Conservation (phyloP, 2,113 vertebrate genomes). For the Aythya baeri region DNA sequence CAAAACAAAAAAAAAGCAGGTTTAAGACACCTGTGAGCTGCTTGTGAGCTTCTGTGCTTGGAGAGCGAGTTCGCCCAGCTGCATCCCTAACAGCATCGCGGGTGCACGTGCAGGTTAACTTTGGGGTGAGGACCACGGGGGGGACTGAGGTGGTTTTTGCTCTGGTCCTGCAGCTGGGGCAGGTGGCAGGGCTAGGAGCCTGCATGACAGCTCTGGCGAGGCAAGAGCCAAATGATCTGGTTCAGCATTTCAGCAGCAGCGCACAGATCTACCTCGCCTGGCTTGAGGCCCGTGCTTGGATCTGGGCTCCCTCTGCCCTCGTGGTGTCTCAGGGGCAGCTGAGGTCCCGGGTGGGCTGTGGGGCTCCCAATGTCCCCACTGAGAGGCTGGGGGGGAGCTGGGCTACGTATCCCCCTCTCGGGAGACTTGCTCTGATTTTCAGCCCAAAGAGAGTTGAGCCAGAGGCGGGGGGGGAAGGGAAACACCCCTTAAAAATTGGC, state of each 20-base stretch:
- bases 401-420: fast-evolving
- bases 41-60: background rate
- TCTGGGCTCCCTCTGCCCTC: background rate
- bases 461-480: background rate
- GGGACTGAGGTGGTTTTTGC: background rate
- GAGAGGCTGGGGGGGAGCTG: fast-evolving
- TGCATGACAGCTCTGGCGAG: fast-evolving
- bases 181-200: background rate
- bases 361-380: background rate
- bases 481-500: background rate
- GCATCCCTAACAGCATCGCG: fast-evolving
- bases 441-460: background rate
- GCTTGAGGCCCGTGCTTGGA: fast-evolving
- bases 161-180: background rate
- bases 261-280: fast-evolving
- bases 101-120: background rate
- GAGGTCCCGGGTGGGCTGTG: background rate
- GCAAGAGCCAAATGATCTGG: too few species aligned
- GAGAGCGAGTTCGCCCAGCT: background rate
- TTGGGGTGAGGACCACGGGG: background rate
- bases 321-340: fast-evolving
- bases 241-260: background rate
- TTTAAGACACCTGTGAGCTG: background rate
- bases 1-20: background rate
- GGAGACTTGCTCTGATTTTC: background rate